Evolutionary conservation across 2,797 vertebrate genomes (phyloP).

Genomic region (Scleropages formosus): DNA sequence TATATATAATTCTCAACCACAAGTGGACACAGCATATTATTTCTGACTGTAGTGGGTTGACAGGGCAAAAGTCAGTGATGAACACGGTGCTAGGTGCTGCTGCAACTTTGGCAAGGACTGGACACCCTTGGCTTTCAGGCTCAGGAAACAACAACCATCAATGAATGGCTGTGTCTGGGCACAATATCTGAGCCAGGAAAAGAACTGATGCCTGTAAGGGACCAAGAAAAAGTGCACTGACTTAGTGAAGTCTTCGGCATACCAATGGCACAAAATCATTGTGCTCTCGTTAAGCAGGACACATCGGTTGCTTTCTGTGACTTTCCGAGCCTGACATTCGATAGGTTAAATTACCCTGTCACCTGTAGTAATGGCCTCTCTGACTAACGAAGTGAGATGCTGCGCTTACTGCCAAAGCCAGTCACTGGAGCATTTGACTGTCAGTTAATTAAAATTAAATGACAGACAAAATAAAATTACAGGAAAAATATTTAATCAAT

Average conservation of each 20-base stretch:
- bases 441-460: slow-evolving; percentile 19
- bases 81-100: too few species aligned
- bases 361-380: slow-evolving; percentile 14
- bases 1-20: too few species aligned
- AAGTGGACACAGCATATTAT: too few species aligned
- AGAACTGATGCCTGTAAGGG: not conserved
- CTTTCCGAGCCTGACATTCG: slow-evolving; percentile 11
- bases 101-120: too few species aligned
- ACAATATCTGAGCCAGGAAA: not conserved
- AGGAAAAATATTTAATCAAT: not conserved
- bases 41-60: too few species aligned
- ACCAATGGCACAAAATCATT: not conserved
- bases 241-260: not conserved
- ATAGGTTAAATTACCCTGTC: slow-evolving; percentile 21
- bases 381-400: slow-evolving; percentile 10
- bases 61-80: too few species aligned
- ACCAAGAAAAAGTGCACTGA: not conserved
- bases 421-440: slow-evolving; percentile 18
- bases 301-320: slow-evolving; percentile 4
- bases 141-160: not conserved
- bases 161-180: not conserved
- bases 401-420: not conserved
- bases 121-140: too few species aligned
- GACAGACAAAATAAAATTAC: slow-evolving; percentile 2
- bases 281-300: slow-evolving; percentile 12